Conservation (phyloP, 2,888 invertebrate genomes). For the Leucophora obtusa region DNA sequence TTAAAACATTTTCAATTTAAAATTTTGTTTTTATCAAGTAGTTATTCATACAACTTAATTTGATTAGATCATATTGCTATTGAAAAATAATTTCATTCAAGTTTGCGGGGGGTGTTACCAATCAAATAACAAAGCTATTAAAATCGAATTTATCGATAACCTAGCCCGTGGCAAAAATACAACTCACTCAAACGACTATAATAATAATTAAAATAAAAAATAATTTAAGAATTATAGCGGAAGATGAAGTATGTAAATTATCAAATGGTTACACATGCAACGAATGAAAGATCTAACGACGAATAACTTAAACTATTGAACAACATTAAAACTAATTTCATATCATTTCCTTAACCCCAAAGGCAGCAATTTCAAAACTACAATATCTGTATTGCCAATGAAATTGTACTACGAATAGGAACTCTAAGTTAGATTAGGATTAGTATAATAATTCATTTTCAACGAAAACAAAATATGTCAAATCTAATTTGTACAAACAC, state of each 20-base stretch:
- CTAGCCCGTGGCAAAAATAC: conserved; percentile 12
- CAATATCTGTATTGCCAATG: no score
- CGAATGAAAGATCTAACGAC: no score
- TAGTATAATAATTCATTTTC: conserved; percentile 53
- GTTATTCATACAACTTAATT: no score
- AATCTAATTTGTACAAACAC: conserved; percentile 66
- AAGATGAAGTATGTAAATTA: conserved; percentile 34
- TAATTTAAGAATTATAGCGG: conserved; percentile 27
- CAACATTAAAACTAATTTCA: conserved; percentile 42
- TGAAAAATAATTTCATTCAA: neutral
- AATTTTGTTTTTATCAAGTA: no score
- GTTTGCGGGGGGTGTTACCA: conserved; percentile 25
- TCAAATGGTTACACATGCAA: conserved; percentile 28
- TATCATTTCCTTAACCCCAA: conserved; percentile 45
- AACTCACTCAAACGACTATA: neutral
- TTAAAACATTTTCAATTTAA: no score
- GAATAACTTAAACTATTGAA: conserved; percentile 12
- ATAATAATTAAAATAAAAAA: conserved; percentile 9
- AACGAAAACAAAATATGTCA: conserved; percentile 55
- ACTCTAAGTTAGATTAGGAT: conserved; percentile 32
- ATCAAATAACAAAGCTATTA: conserved; percentile 31
- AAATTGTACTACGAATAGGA: neutral
- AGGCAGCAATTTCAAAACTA: conserved; percentile 8
- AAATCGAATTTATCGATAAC: conserved; percentile 25
- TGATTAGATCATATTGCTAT: neutral